Conservation (phyloP, 2,888 invertebrate species). For the Ceraclea dissimilis region DNA sequence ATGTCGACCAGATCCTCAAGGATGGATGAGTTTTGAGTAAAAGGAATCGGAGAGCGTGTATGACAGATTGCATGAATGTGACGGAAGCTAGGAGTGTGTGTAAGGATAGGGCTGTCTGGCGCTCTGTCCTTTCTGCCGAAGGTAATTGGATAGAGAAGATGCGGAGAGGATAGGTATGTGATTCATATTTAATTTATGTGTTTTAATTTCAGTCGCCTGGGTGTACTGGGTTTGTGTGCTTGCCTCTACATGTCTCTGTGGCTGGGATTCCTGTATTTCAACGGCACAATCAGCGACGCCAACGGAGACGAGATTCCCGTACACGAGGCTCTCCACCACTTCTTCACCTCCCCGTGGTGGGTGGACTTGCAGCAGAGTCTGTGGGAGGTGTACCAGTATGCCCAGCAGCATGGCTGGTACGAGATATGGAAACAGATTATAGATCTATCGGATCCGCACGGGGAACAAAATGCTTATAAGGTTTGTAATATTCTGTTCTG, state of each 20-base stretch:
- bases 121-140: no score
- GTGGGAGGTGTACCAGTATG: conserved; percentile 67
- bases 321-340: conserved; percentile 80
- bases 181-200: no score
- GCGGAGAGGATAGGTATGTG: no score
- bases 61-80: no score
- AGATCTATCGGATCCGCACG: conserved; percentile 81
- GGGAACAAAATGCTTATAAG: conserved; percentile 83
- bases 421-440: conserved; percentile 83
- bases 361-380: conserved; percentile 69
- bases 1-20: no score
- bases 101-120: no score
- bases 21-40: no score
- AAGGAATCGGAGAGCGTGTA: no score
- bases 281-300: conserved; percentile 76
- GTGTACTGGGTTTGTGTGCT: conserved; percentile 53
- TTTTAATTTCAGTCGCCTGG: conserved; percentile 44
- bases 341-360: conserved; percentile 87
- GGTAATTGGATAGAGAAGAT: no score
- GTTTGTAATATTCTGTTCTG: conserved; percentile 35
- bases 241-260: conserved; percentile 66
- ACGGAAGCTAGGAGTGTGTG: no score
- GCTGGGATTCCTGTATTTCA: conserved; percentile 77
- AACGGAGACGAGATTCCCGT: conserved; percentile 83
- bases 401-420: conserved; percentile 79